phyloP scores from a whole-genome alignment of 2,113 vertebrate species.

The Apistogramma diplotaenia region DNA sequence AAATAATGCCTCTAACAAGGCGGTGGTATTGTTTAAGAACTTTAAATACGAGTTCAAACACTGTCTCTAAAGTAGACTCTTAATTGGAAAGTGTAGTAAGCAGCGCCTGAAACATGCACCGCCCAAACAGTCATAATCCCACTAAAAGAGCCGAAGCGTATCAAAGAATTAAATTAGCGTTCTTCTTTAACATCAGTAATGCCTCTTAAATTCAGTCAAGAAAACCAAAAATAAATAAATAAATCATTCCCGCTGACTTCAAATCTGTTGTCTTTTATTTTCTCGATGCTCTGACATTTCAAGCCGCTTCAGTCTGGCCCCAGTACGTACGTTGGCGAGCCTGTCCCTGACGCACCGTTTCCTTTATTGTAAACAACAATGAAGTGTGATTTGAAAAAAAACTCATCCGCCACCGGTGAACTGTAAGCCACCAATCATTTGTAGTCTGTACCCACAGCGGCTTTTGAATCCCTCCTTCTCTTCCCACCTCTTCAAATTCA shows the following conservation, averaged over 20 bases:
- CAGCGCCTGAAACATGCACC: neutral
- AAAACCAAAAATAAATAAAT: neutral
- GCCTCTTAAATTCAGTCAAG: neutral
- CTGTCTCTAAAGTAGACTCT: neutral
- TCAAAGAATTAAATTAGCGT: neutral
- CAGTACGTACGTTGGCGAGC: neutral
- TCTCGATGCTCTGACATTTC: slow-evolving; percentile 22
- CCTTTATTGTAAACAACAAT: slow-evolving; percentile 61
- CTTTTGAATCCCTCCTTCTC: slow-evolving; percentile 71
- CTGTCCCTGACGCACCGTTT: slow-evolving; percentile 43
- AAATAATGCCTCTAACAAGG: neutral
- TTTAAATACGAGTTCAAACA: neutral
- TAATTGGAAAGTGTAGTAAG: neutral
- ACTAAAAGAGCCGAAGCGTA: neutral
- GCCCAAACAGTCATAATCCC: neutral
- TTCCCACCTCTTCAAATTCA: slow-evolving; percentile 63
- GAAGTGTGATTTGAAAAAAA: slow-evolving; percentile 71
- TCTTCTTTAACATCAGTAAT: neutral
- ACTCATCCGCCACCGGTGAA: slow-evolving; percentile 59
- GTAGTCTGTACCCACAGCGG: slow-evolving; percentile 63
- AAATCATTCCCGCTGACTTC: neutral
- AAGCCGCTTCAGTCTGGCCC: neutral
- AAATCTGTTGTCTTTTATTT: neutral
- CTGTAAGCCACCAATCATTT: slow-evolving; percentile 69
- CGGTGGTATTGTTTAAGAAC: neutral